A percentile compares a stretch with the other conserved stretches of the same genome.
phyloP scores from a whole-genome alignment of 2,113 vertebrate species.

The Rhynchopsitta pachyrhyncha region DNA sequence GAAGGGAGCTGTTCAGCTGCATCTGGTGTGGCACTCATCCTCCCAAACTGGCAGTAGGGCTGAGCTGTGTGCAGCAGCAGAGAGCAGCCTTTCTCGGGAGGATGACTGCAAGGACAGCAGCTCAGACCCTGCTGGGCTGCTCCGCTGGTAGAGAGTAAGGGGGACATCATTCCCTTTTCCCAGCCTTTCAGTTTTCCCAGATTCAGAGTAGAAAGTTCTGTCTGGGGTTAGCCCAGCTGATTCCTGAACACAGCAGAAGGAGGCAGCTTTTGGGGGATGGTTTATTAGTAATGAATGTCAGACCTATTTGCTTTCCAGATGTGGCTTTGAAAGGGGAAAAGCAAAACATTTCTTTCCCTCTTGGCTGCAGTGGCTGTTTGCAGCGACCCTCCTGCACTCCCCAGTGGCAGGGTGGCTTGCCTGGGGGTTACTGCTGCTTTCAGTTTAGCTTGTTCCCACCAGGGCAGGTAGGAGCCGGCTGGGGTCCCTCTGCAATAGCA shows the following conservation, averaged over 20 bases:
- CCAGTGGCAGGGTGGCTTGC: accelerated
- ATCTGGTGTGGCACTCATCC: not conserved
- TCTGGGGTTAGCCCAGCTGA: not conserved
- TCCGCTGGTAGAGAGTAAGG: not conserved
- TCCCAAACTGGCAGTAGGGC: not conserved
- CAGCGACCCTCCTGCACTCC: not conserved
- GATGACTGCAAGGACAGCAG: not conserved
- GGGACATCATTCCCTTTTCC: not conserved
- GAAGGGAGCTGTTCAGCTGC: not conserved
- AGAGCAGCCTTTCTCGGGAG: accelerated
- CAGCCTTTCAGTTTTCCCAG: not conserved
- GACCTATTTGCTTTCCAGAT: not conserved
- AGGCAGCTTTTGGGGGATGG: not conserved
- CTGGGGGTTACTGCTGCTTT: not conserved
- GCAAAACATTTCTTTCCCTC: not conserved
- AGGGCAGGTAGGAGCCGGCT: not conserved
- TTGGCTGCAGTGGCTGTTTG: not conserved
- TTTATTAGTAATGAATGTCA: not conserved
- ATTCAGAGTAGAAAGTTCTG: not conserved
- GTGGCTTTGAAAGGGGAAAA: not conserved
- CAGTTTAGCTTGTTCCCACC: not conserved
- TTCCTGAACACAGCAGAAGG: accelerated
- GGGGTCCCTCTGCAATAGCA: accelerated
- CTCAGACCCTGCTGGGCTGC: not conserved
- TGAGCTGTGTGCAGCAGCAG: not conserved